A percentile compares a stretch with the other conserved stretches of the same genome.
These are phyloP conservation scores for Leptopilina drosophilae DNA, from an alignment of 2,888 invertebrate genomes.

Conservation along the genomic window DNA sequence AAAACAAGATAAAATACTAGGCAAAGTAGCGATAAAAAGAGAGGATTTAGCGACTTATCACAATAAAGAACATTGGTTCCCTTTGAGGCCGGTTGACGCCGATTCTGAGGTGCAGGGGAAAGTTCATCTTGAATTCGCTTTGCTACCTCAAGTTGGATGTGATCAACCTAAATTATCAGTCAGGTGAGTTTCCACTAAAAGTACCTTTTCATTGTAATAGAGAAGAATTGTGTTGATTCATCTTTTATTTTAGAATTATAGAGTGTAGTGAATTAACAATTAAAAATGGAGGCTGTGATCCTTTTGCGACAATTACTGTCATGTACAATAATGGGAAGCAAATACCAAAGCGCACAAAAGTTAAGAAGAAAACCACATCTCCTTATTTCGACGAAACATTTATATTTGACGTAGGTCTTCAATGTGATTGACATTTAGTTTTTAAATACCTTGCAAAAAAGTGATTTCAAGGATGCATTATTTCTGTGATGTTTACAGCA, in stretches of 20 bases:
- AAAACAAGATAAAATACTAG: conserved; percentile 90
- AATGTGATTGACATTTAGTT: not conserved
- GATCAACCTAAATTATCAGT: conserved; percentile 76
- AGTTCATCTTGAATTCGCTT: conserved; percentile 87
- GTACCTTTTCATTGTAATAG: no score
- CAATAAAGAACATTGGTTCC: conserved; percentile 96
- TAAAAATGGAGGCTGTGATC: conserved; percentile 94
- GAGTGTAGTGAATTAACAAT: conserved; percentile 93
- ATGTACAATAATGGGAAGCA: conserved; percentile 89
- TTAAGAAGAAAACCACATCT: conserved; percentile 92
- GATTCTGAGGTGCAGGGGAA: conserved; percentile 95
- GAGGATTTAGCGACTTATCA: conserved; percentile 92
- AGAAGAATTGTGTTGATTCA: no score
- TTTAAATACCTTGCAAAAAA: not conserved
- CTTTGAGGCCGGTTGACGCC: conserved; percentile 89
- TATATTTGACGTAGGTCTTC: conserved; percentile 82
- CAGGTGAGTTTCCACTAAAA: conserved; percentile 68
- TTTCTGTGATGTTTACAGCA: conserved; percentile 58
- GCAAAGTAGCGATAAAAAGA: conserved; percentile 91
- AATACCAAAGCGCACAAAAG: conserved; percentile 89
- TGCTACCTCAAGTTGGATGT: conserved; percentile 77
- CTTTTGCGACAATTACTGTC: conserved; percentile 90
- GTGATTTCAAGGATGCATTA: not conserved
- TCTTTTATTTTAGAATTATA: conserved; percentile 79
- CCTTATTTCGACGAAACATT: conserved; percentile 94